phyloP scores from a whole-genome alignment of 2,113 vertebrate species.

The Neodon shergylaensis region DNA sequence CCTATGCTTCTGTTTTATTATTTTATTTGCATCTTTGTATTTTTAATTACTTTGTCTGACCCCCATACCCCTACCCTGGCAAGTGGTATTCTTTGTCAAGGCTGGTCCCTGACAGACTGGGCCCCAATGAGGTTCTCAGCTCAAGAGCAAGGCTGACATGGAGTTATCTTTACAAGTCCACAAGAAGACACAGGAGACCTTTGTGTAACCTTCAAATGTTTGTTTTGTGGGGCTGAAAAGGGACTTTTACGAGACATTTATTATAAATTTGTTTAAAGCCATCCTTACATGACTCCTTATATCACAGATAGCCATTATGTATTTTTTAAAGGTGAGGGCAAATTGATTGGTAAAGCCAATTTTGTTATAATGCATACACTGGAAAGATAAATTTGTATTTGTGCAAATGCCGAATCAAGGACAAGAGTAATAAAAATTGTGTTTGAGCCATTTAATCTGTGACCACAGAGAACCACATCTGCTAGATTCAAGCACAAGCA shows the following conservation, averaged over 20 bases:
- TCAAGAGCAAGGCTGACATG: background rate
- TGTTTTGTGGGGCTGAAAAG: background rate
- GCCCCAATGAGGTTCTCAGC: background rate
- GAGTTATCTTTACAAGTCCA: background rate
- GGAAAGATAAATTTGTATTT: slow-evolving; percentile 34
- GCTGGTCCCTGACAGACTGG: background rate
- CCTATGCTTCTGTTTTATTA: no score
- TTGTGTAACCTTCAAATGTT: background rate
- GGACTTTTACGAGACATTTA: background rate
- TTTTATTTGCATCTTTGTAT: no score
- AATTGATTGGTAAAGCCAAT: background rate
- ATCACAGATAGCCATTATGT: background rate
- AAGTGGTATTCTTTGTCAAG: no score
- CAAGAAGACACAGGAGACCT: background rate
- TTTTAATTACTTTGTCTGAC: no score
- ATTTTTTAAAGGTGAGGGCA: background rate
- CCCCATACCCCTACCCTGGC: no score
- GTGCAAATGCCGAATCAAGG: background rate
- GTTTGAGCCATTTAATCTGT: background rate
- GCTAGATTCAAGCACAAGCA: background rate
- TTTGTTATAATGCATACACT: background rate
- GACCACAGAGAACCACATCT: background rate
- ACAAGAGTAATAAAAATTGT: background rate
- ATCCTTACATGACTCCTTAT: background rate
- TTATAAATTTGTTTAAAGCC: background rate